phyloP scores from a whole-genome alignment of 2,113 vertebrate species.

The Nerophis ophidion region DNA sequence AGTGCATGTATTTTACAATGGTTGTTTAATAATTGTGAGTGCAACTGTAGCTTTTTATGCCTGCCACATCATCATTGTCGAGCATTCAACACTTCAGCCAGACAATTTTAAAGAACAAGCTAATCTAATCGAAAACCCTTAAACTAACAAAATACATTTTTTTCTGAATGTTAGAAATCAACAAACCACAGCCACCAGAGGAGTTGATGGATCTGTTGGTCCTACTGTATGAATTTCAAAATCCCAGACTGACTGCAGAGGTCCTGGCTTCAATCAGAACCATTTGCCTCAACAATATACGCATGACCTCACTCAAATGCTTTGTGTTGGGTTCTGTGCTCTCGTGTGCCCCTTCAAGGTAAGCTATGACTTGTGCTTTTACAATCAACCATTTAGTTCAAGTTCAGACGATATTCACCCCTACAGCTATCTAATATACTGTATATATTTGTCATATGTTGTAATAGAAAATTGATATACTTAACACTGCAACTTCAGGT shows the following conservation, averaged over 20 bases:
- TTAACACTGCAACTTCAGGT: too few species aligned
- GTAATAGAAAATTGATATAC: too few species aligned
- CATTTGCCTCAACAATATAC: slow-evolving; percentile 77
- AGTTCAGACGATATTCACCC: too few species aligned
- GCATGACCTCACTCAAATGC: slow-evolving; percentile 91
- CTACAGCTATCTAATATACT: not conserved
- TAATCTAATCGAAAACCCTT: too few species aligned
- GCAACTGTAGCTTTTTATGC: too few species aligned
- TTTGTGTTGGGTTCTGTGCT: slow-evolving; percentile 81
- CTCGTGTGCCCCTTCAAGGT: slow-evolving; percentile 68
- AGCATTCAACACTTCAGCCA: too few species aligned
- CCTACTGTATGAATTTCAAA: slow-evolving; percentile 95
- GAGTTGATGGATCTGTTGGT: slow-evolving; percentile 92
- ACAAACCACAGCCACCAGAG: slow-evolving; percentile 77
- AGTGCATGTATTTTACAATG: too few species aligned
- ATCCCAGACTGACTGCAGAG: slow-evolving; percentile 82
- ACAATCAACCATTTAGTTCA: not conserved
- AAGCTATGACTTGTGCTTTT: slow-evolving; percentile 18
- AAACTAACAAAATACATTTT: not conserved
- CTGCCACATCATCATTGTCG: too few species aligned
- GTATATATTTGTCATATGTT: not conserved
- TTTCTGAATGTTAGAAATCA: slow-evolving; percentile 53
- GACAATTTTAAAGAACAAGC: too few species aligned
- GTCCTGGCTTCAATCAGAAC: slow-evolving; percentile 77
- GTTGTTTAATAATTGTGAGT: too few species aligned